Conservation (phyloP, 2,888 invertebrate genomes). For the Operophtera brumata region DNA sequence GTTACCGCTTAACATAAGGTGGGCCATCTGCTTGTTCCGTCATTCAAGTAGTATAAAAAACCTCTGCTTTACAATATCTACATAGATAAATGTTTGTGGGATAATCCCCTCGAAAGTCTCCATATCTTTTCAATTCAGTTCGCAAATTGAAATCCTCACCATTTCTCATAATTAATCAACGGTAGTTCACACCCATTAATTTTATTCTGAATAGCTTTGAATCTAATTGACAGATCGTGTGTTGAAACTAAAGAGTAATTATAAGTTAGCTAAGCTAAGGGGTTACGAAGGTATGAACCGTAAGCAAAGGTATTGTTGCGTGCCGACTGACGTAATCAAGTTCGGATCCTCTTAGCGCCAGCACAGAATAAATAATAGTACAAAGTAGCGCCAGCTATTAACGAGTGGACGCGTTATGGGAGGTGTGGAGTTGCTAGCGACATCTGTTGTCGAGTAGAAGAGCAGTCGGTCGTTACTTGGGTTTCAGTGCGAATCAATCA, state of each 20-base stretch:
- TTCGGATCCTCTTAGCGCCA: too few relatives aligned
- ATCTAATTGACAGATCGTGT: constrained; percentile 14
- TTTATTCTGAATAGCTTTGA: constrained; percentile 12
- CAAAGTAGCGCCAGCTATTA: too few relatives aligned
- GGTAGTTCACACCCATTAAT: constrained; percentile 17
- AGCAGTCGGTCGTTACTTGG: too few relatives aligned
- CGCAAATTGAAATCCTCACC: constrained; percentile 14
- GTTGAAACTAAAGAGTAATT: constrained; percentile 3
- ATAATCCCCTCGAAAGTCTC: constrained; percentile 1
- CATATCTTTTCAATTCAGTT: constrained; percentile 1
- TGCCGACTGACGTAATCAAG: too few relatives aligned
- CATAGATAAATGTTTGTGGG: constrained; percentile 1
- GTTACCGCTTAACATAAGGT: too few relatives aligned
- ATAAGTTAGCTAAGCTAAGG: neutral
- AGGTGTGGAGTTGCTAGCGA: too few relatives aligned
- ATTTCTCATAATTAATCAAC: constrained; percentile 14
- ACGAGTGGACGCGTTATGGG: too few relatives aligned
- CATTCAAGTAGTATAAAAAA: too few relatives aligned
- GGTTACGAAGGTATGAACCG: neutral
- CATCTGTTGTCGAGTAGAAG: too few relatives aligned
- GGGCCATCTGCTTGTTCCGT: too few relatives aligned
- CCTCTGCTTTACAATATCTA: neutral
- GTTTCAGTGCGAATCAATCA: too few relatives aligned
- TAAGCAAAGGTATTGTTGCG: neutral
- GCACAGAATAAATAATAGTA: too few relatives aligned